Evolutionary conservation across 2,888 invertebrate species (phyloP).

Genomic region (Andrena bucephala): DNA sequence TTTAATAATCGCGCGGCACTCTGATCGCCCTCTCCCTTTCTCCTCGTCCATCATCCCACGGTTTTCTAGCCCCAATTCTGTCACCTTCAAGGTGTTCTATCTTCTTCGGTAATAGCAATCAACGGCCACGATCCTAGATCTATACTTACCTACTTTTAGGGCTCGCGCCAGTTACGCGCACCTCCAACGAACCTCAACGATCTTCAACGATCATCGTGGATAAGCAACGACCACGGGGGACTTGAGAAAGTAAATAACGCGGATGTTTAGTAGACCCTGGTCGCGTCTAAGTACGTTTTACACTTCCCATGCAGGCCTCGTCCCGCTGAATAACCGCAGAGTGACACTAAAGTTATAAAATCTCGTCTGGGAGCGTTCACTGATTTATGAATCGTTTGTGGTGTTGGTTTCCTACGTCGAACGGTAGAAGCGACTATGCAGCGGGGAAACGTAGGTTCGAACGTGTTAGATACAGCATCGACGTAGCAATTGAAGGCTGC

Average conservation of each 20-base stretch:
- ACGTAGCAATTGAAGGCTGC: background rate
- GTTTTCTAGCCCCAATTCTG: constrained; percentile 28
- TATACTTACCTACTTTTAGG: background rate
- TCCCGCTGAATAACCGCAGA: constrained; percentile 56
- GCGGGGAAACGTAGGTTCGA: background rate
- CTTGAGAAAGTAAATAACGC: constrained; percentile 52
- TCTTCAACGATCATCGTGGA: background rate
- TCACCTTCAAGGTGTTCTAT: background rate
- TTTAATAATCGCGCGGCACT: constrained; percentile 75
- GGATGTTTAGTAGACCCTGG: constrained; percentile 31
- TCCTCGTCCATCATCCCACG: constrained; percentile 45
- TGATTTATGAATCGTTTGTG: constrained; percentile 67
- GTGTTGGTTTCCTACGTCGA: constrained; percentile 14
- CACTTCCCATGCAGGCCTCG: constrained; percentile 34
- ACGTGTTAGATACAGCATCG: constrained; percentile 9
- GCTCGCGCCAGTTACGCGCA: background rate
- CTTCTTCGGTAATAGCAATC: background rate
- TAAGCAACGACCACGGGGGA: constrained; percentile 26
- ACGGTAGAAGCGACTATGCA: background rate
- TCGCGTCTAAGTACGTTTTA: constrained; percentile 18
- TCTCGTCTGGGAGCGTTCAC: constrained; percentile 41
- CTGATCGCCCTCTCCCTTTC: constrained; percentile 58
- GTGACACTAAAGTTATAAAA: constrained; percentile 53
- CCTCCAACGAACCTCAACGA: background rate
- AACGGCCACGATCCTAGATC: constrained; percentile 1